phyloP scores from a whole-genome alignment of 2,113 vertebrate genomes.

The Perca fluviatilis region DNA sequence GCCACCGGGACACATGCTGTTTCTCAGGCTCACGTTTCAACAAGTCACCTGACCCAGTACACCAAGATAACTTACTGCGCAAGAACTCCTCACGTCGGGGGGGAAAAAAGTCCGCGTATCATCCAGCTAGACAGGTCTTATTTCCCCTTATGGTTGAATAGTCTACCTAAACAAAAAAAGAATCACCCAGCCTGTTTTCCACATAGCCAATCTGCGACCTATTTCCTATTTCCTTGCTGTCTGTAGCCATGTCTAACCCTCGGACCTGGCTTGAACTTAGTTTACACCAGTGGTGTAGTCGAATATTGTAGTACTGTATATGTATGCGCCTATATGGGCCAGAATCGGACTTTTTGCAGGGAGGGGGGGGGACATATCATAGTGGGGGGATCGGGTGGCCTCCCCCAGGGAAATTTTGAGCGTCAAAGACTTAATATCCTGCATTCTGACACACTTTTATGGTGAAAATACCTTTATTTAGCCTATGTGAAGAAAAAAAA shows the following conservation, averaged over 20 bases:
- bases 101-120: not conserved
- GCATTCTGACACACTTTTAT: no score
- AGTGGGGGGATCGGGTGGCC: no score
- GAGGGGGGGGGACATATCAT: no score
- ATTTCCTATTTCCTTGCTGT: not conserved
- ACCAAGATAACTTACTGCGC: slow-evolving; percentile 28
- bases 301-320: no score
- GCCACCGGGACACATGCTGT: slow-evolving; percentile 1
- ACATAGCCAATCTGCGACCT: not conserved
- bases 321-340: no score
- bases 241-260: not conserved
- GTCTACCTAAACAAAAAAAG: not conserved
- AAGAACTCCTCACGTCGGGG: slow-evolving; percentile 22
- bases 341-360: no score
- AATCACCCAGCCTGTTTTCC: not conserved
- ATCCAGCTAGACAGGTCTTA: not conserved
- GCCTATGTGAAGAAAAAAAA: no score
- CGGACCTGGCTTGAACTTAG: not conserved
- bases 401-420: no score
- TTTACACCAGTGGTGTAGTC: not conserved
- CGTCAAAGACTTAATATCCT: no score
- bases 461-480: no score
- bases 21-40: slow-evolving; percentile 47
- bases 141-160: slow-evolving; percentile 5
- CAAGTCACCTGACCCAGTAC: slow-evolving; percentile 66